Evolutionary conservation across 2,797 vertebrate genomes (phyloP).

Genomic region (Cuniculus paca): DNA sequence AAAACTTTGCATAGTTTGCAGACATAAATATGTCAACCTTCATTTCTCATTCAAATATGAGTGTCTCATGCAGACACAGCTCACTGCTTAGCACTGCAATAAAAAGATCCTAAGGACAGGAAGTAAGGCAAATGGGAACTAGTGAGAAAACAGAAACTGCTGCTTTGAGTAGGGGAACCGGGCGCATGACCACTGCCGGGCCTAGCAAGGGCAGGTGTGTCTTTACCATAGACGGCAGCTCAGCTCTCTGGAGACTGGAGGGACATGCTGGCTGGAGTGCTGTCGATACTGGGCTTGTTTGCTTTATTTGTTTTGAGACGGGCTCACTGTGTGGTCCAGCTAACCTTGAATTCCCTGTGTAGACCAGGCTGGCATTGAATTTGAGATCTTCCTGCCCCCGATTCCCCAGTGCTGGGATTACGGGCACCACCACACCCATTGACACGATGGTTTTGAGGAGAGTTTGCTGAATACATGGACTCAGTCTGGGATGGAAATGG

Average conservation of each 20-base stretch:
- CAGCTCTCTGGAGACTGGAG: background rate
- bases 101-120: conserved; percentile 4
- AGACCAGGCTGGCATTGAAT: background rate
- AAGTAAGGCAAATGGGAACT: conserved; percentile 63
- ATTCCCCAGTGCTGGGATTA: background rate
- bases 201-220: background rate
- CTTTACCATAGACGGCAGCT: background rate
- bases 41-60: background rate
- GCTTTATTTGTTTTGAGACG: background rate
- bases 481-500: background rate
- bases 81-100: conserved; percentile 18
- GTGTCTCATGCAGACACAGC: background rate
- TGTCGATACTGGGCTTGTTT: background rate
- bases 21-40: background rate
- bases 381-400: background rate
- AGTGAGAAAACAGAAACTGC: conserved; percentile 23
- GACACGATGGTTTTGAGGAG: background rate
- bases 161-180: background rate
- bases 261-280: background rate
- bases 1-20: background rate
- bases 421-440: background rate
- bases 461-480: background rate
- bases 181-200: background rate
- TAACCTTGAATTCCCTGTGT: background rate
- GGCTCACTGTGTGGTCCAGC: background rate